A percentile compares a stretch with the other conserved stretches of the same genome.
Evolutionary conservation across 1,140 invertebrate genomes (phyloP).

Genomic region (Drosophila paulistorum): DNA sequence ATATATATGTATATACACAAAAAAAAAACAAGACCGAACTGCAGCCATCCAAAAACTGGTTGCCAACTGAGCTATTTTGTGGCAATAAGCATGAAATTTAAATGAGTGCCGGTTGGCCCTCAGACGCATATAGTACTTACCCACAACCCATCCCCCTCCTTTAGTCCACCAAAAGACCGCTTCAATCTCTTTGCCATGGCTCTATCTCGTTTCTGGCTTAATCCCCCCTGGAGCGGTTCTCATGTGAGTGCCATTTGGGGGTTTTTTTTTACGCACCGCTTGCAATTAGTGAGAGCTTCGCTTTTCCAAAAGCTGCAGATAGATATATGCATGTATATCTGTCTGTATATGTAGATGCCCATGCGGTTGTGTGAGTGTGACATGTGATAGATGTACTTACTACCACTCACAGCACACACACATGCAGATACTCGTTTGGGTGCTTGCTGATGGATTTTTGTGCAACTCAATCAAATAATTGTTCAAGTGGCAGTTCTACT

Average conservation of each 20-base stretch:
- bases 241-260: conserved; percentile 56
- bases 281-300: conserved; percentile 65
- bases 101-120: conserved; percentile 60
- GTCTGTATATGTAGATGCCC: neutral
- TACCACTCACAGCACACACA: conserved; percentile 1
- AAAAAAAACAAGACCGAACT: conserved; percentile 21
- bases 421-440: conserved; percentile 10
- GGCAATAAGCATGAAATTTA: conserved; percentile 82
- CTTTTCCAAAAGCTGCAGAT: conserved; percentile 26
- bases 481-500: conserved; percentile 43
- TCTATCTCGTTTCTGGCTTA: conserved; percentile 33
- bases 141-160: conserved; percentile 6
- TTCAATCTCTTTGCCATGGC: conserved; percentile 6
- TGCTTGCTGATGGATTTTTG: conserved; percentile 31
- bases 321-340: conserved; percentile 1
- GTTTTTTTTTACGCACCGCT: conserved; percentile 64
- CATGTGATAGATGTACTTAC: conserved; percentile 38
- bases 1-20: neutral
- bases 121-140: conserved; percentile 14
- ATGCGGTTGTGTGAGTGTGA: conserved; percentile 10
- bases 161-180: conserved; percentile 10
- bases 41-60: conserved; percentile 33
- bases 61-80: conserved; percentile 77
- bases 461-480: conserved; percentile 54
- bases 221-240: conserved; percentile 48